Conservation (phyloP, 2,888 invertebrate genomes). For the Lordiphosa fenestrarum region DNA sequence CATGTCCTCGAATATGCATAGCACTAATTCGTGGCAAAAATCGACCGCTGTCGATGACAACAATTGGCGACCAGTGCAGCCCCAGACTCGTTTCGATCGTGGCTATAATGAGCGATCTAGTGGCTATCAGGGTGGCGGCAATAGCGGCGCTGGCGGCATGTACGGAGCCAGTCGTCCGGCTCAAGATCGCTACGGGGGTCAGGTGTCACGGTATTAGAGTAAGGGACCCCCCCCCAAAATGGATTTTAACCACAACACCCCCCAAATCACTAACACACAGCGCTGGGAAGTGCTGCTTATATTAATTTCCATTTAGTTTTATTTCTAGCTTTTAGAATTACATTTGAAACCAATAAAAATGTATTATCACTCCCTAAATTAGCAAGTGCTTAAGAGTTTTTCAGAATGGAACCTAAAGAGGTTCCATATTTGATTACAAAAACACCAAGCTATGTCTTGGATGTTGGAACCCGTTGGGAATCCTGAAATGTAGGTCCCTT, state of each 20-base stretch:
- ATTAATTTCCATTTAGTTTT: slow-evolving; percentile 49
- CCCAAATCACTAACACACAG: slow-evolving; percentile 19
- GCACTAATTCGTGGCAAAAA: slow-evolving; percentile 76
- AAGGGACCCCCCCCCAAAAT: not conserved
- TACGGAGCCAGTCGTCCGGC: slow-evolving; percentile 73
- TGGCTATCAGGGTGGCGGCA: slow-evolving; percentile 65
- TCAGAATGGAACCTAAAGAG: no score
- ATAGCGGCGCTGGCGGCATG: slow-evolving; percentile 56
- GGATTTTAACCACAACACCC: slow-evolving; percentile 9
- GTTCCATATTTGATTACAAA: no score
- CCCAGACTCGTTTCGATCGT: slow-evolving; percentile 79
- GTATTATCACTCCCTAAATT: slow-evolving; percentile 28
- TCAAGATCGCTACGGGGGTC: slow-evolving; percentile 78
- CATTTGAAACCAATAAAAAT: slow-evolving; percentile 42
- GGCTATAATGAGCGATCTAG: slow-evolving; percentile 80
- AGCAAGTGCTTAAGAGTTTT: no score
- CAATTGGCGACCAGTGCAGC: slow-evolving; percentile 76
- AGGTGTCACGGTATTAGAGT: slow-evolving; percentile 77
- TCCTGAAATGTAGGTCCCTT: no score
- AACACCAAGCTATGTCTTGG: no score
- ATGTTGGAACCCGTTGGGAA: no score
- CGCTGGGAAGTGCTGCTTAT: slow-evolving; percentile 18
- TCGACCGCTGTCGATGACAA: slow-evolving; percentile 66
- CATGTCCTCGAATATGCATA: slow-evolving; percentile 72
- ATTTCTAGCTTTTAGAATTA: slow-evolving; percentile 49